Conservation (phyloP, 2,888 invertebrate genomes). For the Diaphora mendica region DNA sequence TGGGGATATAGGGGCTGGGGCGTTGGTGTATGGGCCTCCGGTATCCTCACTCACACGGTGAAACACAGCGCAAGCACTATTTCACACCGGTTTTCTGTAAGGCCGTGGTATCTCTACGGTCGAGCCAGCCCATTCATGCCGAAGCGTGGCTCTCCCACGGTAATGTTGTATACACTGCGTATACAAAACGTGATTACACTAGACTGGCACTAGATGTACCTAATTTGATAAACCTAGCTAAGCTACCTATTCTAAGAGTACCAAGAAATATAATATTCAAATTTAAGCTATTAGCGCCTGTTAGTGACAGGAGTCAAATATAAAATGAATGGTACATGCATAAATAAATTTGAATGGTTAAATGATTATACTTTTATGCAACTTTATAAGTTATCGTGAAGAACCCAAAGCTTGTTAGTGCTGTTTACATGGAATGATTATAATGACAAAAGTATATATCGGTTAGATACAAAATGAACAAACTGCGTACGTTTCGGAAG, state of each 20-base stretch:
- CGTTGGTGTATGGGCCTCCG: too few species aligned
- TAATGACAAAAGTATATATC: constrained; percentile 41
- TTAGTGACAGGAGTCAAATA: neutral
- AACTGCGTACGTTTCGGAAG: constrained; percentile 81
- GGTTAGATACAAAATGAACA: constrained; percentile 76
- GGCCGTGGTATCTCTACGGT: too few species aligned
- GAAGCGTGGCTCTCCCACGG: too few species aligned
- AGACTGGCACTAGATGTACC: neutral
- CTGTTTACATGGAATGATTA: constrained; percentile 25
- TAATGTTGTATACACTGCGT: neutral
- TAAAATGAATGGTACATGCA: constrained; percentile 2
- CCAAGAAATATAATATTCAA: neutral
- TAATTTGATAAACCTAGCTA: neutral
- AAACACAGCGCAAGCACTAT: too few species aligned
- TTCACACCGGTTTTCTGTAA: too few species aligned
- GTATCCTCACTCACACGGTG: too few species aligned
- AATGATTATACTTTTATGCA: neutral
- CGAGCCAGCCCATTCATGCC: too few species aligned
- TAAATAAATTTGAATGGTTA: neutral
- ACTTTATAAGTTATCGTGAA: neutral
- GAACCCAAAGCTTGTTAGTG: constrained; percentile 44
- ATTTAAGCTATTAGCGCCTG: neutral
- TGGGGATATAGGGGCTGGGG: too few species aligned
- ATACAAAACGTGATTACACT: neutral
- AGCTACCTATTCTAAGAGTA: neutral